Evolutionary conservation across 2,113 vertebrate genomes (phyloP).

Genomic region (Callionymus lyra): DNA sequence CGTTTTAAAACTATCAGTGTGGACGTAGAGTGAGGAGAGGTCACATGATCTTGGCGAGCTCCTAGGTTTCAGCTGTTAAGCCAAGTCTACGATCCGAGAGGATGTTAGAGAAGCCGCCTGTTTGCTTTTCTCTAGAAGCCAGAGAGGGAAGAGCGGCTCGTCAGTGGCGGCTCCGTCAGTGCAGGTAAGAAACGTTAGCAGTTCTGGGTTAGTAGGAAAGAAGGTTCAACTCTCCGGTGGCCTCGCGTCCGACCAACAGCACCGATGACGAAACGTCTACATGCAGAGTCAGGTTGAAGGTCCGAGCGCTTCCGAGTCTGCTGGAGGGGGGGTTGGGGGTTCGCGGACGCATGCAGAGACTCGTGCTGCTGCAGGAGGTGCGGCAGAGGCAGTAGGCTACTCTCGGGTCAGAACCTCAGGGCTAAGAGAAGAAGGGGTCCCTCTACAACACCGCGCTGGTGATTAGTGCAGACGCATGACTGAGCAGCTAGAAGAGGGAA

Average conservation of each 20-base stretch:
- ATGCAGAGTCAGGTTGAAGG: conserved; percentile 6
- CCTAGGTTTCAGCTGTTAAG: conserved; percentile 48
- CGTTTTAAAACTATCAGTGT: conserved; percentile 7
- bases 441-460: conserved; percentile 10
- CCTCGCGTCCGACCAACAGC: background rate
- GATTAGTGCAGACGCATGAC: conserved; percentile 5
- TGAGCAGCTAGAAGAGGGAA: too few relatives aligned
- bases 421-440: conserved; percentile 50
- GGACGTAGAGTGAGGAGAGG: conserved; percentile 25
- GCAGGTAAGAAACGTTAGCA: conserved; percentile 44
- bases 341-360: conserved; percentile 51
- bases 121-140: conserved; percentile 52
- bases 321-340: conserved; percentile 15
- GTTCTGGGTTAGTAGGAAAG: conserved; percentile 51
- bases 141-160: conserved; percentile 30
- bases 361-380: conserved; percentile 58
- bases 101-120: conserved; percentile 60
- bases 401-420: conserved; percentile 39
- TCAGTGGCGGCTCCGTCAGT: conserved; percentile 38
- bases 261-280: conserved; percentile 10
- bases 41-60: conserved; percentile 41
- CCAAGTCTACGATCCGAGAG: conserved; percentile 53
- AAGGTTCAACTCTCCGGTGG: conserved; percentile 37
- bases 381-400: conserved; percentile 35
- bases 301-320: conserved; percentile 42